Evolutionary conservation across 2,113 vertebrate genomes (phyloP).

Genomic region (human (Homo sapiens)): DNA sequence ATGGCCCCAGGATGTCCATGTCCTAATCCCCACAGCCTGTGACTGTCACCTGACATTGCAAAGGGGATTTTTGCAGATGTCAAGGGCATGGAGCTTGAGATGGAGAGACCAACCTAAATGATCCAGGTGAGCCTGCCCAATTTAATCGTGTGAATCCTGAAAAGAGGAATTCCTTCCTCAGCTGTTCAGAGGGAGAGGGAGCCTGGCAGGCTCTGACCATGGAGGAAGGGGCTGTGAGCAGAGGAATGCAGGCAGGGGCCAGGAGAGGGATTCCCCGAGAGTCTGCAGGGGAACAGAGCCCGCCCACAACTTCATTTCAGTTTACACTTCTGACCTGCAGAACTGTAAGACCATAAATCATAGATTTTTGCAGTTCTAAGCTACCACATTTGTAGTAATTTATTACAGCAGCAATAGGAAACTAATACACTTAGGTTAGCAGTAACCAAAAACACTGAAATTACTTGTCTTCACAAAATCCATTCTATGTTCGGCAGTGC

Average conservation of each 20-base stretch:
- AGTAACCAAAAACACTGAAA: not conserved
- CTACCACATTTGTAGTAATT: not conserved
- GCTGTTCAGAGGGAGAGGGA: rapidly evolving
- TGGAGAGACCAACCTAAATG: not conserved
- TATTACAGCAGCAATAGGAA: not conserved
- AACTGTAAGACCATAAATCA: rapidly evolving
- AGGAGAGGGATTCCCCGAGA: not conserved
- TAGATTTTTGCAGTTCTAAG: not conserved
- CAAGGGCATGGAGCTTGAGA: not conserved
- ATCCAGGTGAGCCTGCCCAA: rapidly evolving
- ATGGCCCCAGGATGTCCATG: rapidly evolving
- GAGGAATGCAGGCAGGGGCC: rapidly evolving
- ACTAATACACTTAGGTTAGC: not conserved
- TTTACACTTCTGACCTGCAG: no score
- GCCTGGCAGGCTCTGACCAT: not conserved
- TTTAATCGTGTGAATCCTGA: not conserved
- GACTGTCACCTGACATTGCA: rapidly evolving
- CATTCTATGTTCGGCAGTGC: rapidly evolving
- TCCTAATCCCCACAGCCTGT: not conserved
- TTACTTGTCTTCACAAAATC: not conserved
- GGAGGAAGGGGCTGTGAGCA: rapidly evolving
- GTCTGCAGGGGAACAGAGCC: not conserved
- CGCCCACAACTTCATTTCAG: not conserved
- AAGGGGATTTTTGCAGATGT: not conserved
- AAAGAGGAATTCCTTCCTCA: not conserved